A percentile compares a stretch with the other conserved stretches of the same genome.
These are phyloP conservation scores for Megalops cyprinoides DNA, from an alignment of 2,797 vertebrate genomes.

Conservation along the genomic window DNA sequence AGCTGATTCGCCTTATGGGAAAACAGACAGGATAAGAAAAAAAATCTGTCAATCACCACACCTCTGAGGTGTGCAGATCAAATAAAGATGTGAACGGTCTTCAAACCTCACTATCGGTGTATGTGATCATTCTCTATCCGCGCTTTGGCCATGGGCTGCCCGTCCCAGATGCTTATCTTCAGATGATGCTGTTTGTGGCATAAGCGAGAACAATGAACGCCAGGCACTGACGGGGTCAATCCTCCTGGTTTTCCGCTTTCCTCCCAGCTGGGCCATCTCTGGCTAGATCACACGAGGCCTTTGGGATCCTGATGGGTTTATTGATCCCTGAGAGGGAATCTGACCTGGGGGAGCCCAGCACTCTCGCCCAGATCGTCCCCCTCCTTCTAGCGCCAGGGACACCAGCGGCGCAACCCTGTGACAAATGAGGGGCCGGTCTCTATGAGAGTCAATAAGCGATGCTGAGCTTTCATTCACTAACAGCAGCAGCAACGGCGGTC, in stretches of 20 bases:
- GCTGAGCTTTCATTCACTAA: not conserved
- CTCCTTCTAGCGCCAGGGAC: not conserved
- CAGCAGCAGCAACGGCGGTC: too few relatives aligned
- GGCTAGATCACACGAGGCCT: not conserved
- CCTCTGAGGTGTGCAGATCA: not conserved
- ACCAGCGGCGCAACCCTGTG: not conserved
- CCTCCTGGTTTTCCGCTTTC: constrained; percentile 12
- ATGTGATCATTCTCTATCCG: not conserved
- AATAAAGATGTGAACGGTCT: not conserved
- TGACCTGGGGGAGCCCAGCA: not conserved
- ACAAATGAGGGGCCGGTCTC: not conserved
- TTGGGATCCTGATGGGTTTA: not conserved
- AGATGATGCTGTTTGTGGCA: not conserved
- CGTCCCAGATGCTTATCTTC: not conserved
- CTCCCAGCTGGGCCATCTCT: not conserved
- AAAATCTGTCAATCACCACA: too few relatives aligned
- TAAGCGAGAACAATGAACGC: not conserved
- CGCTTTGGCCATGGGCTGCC: not conserved
- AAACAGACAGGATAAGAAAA: not conserved
- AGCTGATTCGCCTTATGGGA: not conserved
- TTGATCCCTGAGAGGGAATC: not conserved
- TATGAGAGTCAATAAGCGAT: not conserved
- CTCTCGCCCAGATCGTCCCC: not conserved
- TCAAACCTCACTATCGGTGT: not conserved
- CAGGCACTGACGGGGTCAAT: not conserved